Evolutionary conservation across 2,888 invertebrate genomes (phyloP), one percentile per base, ranked within the genome.

Genomic region (Anorthoa munda): DNA sequence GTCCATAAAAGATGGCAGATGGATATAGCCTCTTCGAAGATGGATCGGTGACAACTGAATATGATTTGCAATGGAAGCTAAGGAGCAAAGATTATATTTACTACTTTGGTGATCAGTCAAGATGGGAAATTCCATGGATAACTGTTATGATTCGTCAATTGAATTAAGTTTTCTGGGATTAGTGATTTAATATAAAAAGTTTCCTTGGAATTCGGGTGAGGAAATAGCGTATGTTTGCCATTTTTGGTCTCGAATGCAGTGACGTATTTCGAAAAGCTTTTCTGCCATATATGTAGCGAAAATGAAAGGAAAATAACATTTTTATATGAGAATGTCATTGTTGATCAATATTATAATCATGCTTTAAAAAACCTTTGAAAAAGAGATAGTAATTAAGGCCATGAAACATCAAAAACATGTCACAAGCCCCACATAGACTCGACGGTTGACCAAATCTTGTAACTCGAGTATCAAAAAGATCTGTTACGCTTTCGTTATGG

Each of bases 401-500:
- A 60, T 31, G 31, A 50, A 39, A 72, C 53, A 50, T 78, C 45
- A 48, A 46, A 81, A 82, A 59, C 53, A 48, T 78, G 55, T 64
- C 59, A 50, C 13, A 23, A 39, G 56, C 53, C 39, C 60, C 13
- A 69, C 74, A 83, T 61, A 58, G 18, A 4, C 63, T 66, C 23
- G 50, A 60, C 83, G 48, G 66, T 74, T 60, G 59, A 69, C 59
- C 81, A 80, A 67, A 74, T 83, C 81, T 70, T 80, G 66, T 79
- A 83, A 83, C 50, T 31, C 39, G 79, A 83, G 59, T 66, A 75
- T 86, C 66, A 66, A 60, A 69, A 53, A 58, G 61, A 75, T 77
- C 60, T 67, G 84, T 78, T 76, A 73, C 78, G 84, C 84, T 86
- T 72, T 86, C 71, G 48, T 45, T 39, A 23, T 55, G 58, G 18